Conservation (phyloP, 2,113 vertebrate species). For the Nothobranchius furzeri region DNA sequence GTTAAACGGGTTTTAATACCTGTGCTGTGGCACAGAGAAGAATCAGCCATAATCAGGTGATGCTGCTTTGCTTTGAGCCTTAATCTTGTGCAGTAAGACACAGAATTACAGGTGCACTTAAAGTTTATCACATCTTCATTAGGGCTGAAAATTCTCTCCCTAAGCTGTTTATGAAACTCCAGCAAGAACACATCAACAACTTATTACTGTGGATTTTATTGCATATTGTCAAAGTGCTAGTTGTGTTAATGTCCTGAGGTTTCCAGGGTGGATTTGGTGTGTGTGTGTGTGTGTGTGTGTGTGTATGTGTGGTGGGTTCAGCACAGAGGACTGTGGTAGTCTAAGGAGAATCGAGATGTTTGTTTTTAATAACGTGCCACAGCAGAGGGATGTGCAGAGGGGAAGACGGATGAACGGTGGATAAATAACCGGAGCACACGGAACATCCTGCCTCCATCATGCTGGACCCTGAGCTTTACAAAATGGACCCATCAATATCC, state of each 20-base stretch:
- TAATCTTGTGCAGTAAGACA: not conserved
- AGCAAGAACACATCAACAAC: not conserved
- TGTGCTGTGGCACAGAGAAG: not conserved
- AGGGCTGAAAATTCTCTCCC: too few relatives aligned
- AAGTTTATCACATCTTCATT: not conserved
- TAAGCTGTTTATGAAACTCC: not conserved
- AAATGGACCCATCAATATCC: conserved; percentile 20
- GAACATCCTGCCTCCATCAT: conserved; percentile 21
- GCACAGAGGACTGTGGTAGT: conserved; percentile 29
- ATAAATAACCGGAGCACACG: conserved; percentile 55
- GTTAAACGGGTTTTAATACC: too few relatives aligned
- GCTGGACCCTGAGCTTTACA: conserved; percentile 16
- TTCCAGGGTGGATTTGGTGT: conserved; percentile 33
- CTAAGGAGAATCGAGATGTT: conserved; percentile 59
- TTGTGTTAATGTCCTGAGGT: conserved; percentile 23
- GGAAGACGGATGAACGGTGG: conserved; percentile 31
- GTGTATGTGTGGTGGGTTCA: conserved; percentile 10
- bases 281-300: conserved; percentile 17
- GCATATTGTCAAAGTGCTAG: conserved; percentile 2
- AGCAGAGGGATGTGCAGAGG: conserved; percentile 44
- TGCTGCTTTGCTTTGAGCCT: not conserved
- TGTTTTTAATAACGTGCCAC: conserved; percentile 72
- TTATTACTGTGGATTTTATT: not conserved
- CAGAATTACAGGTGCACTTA: not conserved
- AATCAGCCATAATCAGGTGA: not conserved